These are phyloP conservation scores for Dryas iulia DNA, from an alignment of 1,140 invertebrate genomes.

Conservation along the genomic window DNA sequence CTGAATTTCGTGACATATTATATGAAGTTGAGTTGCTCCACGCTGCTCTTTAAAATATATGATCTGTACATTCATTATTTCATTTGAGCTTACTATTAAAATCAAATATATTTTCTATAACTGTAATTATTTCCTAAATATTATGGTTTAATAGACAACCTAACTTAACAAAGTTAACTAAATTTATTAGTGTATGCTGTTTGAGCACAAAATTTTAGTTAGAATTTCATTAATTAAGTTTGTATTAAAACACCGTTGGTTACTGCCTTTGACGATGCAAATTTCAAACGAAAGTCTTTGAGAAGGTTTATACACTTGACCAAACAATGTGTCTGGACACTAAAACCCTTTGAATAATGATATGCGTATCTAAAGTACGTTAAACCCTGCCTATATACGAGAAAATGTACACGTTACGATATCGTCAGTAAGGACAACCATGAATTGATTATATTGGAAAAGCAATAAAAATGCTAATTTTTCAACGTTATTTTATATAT, in stretches of 20 bases:
- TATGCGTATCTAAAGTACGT: constrained; percentile 19
- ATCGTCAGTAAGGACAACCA: neutral
- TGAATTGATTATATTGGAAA: neutral
- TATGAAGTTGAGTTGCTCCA: no score
- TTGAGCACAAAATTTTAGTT: neutral
- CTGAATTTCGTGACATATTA: no score
- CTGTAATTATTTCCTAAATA: no score
- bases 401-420: neutral
- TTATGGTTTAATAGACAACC: no score
- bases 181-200: neutral
- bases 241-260: neutral
- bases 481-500: neutral
- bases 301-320: constrained; percentile 20
- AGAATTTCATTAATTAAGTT: neutral
- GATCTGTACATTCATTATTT: no score
- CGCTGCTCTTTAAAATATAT: no score
- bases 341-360: constrained; percentile 26
- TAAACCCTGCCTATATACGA: constrained; percentile 9
- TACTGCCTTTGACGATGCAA: constrained; percentile 2
- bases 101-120: no score
- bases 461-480: constrained; percentile 2
- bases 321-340: constrained; percentile 12
- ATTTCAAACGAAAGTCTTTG: constrained; percentile 9
- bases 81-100: no score
- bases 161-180: neutral